Evolutionary conservation across 2,888 invertebrate genomes (phyloP).

Genomic region (Drosophila hawaiiensis): DNA sequence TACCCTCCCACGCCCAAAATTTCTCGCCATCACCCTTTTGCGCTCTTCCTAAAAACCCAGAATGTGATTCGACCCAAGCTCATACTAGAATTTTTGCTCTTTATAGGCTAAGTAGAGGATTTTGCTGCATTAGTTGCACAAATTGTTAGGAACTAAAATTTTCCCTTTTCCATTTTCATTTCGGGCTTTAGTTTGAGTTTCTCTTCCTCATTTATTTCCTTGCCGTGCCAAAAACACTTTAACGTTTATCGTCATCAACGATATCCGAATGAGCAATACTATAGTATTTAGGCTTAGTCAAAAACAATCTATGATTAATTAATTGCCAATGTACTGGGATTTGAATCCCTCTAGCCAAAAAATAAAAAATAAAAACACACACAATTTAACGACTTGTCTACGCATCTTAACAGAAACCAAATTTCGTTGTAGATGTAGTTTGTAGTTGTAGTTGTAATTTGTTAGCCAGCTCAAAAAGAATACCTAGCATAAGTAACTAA

Average conservation of each 20-base stretch:
- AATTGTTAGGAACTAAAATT: conserved; percentile 18
- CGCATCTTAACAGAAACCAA: conserved; percentile 11
- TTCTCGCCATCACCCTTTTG: neutral
- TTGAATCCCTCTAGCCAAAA: conserved; percentile 26
- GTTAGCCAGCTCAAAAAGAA: conserved; percentile 39
- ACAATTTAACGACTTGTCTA: conserved; percentile 8
- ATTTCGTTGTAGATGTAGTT: conserved; percentile 37
- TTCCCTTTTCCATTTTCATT: conserved; percentile 1
- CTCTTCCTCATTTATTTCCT: neutral
- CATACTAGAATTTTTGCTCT: conserved; percentile 35
- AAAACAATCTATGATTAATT: conserved; percentile 62
- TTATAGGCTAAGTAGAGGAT: conserved; percentile 56
- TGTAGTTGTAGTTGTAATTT: conserved; percentile 42
- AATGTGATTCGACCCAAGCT: conserved; percentile 62
- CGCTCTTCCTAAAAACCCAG: conserved; percentile 9
- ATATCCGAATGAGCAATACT: conserved; percentile 82
- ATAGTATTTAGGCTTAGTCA: conserved; percentile 55
- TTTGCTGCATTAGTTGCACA: conserved; percentile 60
- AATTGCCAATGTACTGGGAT: conserved; percentile 37
- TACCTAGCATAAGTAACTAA: conserved; percentile 60
- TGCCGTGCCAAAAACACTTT: conserved; percentile 41
- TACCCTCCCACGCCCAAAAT: neutral
- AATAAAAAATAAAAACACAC: neutral
- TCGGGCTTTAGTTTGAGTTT: neutral
- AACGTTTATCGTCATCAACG: conserved; percentile 48